Percentiles rank a stretch among this genome's conserved stretches.
Evolutionary conservation across 2,797 vertebrate species (phyloP).

Genomic region (Gadopsis marmoratus): DNA sequence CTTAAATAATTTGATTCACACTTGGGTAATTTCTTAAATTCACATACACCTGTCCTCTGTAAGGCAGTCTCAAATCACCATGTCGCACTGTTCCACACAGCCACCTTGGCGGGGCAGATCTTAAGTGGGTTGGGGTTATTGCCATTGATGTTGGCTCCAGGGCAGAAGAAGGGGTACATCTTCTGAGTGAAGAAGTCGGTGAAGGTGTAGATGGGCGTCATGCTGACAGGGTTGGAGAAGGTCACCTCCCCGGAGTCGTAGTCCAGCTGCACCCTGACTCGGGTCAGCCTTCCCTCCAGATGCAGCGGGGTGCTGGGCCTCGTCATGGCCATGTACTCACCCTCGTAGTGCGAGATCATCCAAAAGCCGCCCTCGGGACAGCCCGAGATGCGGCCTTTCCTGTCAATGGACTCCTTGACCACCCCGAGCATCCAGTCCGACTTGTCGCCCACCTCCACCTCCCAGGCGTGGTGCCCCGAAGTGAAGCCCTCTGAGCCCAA

Average conservation of each 20-base stretch:
- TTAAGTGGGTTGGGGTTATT: conserved; percentile 84
- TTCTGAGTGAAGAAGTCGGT: conserved; percentile 80
- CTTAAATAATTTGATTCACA: not conserved
- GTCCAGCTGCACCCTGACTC: conserved; percentile 85
- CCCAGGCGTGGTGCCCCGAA: conserved; percentile 85
- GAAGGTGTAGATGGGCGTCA: conserved; percentile 85
- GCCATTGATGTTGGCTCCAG: conserved; percentile 86
- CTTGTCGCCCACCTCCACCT: conserved; percentile 85
- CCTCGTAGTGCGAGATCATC: conserved; percentile 86
- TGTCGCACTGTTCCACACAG: conserved; percentile 85
- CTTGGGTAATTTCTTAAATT: not conserved
- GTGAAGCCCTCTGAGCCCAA: conserved; percentile 84
- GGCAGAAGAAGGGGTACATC: conserved; percentile 88
- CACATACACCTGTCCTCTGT: not conserved
- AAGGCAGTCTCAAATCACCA: conserved; percentile 75
- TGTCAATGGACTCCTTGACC: conserved; percentile 81
- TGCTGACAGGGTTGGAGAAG: conserved; percentile 82
- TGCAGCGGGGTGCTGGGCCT: conserved; percentile 76
- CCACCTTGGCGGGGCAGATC: conserved; percentile 84
- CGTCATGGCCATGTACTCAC: conserved; percentile 85
- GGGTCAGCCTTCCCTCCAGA: conserved; percentile 65
- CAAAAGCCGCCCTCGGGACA: conserved; percentile 86
- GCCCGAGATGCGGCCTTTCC: conserved; percentile 85
- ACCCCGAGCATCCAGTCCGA: conserved; percentile 87
- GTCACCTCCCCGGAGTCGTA: conserved; percentile 80